phyloP scores from a whole-genome alignment of 2,888 invertebrate species.

The Zeuzera pyrina region DNA sequence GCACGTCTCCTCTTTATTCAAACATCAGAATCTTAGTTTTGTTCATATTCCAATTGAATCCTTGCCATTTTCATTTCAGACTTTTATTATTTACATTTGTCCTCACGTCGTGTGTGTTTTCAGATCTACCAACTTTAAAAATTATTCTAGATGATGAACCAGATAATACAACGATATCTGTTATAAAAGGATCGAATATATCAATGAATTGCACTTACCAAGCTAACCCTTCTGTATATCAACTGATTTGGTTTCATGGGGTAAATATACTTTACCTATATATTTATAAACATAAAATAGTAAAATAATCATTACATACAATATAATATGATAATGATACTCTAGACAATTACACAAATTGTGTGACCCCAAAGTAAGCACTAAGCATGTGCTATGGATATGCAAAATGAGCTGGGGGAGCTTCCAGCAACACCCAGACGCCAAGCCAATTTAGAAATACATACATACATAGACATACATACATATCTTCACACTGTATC shows the following conservation, averaged over 20 bases:
- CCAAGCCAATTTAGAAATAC: too few species aligned
- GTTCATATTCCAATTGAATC: too few species aligned
- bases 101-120: not conserved
- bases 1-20: too few species aligned
- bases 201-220: conserved; percentile 44
- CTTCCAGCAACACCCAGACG: too few species aligned
- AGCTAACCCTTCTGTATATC: conserved; percentile 49
- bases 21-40: too few species aligned
- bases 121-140: conserved; percentile 47
- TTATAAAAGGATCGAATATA: conserved; percentile 43
- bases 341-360: too few species aligned
- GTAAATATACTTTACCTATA: conserved; percentile 19
- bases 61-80: too few species aligned
- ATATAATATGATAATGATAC: too few species aligned
- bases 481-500: too few species aligned
- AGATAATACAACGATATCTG: conserved; percentile 37
- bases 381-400: not conserved
- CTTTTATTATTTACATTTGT: too few species aligned
- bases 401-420: not conserved
- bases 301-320: not conserved
- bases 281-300: not conserved
- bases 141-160: conserved; percentile 35
- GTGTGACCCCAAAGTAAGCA: too few species aligned
- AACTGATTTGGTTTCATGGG: conserved; percentile 52
- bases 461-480: too few species aligned